Evolutionary conservation across 2,113 vertebrate genomes (phyloP).

Genomic region (Thermophis baileyi): DNA sequence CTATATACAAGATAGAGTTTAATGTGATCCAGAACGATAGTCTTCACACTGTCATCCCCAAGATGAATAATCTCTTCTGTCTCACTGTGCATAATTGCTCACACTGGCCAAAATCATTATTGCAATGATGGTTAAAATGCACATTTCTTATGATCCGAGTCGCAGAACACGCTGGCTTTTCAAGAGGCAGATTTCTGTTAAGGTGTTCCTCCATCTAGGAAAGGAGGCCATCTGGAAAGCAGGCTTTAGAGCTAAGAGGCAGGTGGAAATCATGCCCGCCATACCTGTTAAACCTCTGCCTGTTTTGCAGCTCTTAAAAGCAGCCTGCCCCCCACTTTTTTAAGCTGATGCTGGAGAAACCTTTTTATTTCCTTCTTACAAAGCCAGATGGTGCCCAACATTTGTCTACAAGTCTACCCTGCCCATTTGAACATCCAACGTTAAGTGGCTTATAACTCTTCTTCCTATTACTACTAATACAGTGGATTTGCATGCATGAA

Average conservation of each 20-base stretch:
- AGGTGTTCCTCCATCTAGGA: not conserved
- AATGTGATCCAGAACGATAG: not conserved
- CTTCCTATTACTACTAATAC: not conserved
- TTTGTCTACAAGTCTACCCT: not conserved
- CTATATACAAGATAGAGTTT: not conserved
- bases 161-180: not conserved
- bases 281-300: not conserved
- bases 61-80: no score
- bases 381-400: not conserved
- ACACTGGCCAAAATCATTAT: not conserved
- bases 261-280: not conserved
- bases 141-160: not conserved
- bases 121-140: not conserved
- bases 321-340: not conserved
- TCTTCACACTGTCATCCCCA: not conserved
- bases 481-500: not conserved
- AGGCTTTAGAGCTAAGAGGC: not conserved
- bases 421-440: not conserved
- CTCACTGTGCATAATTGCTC: not conserved
- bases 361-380: not conserved
- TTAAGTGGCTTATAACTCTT: not conserved
- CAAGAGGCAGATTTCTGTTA: not conserved
- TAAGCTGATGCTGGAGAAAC: not conserved
- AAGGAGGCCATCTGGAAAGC: not conserved
- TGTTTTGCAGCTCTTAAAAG: not conserved